Conservation (phyloP, 2,797 vertebrate species). For the Myotis findleyi region DNA sequence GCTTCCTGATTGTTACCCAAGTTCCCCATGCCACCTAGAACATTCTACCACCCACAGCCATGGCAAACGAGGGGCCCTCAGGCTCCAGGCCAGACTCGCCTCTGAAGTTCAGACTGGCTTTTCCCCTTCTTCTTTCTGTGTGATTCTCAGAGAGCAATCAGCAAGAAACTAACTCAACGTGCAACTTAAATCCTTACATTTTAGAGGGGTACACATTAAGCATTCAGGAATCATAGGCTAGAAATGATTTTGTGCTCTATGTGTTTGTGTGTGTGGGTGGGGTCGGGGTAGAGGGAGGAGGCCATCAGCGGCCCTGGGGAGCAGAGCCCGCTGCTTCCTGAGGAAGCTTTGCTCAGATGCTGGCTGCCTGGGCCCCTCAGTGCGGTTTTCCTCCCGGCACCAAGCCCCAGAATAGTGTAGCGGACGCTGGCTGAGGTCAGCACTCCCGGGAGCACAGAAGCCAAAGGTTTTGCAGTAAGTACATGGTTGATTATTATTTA, state of each 20-base stretch:
- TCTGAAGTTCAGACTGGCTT: not conserved
- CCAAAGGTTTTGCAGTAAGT: slow-evolving; percentile 84
- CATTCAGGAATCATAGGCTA: slow-evolving; percentile 69
- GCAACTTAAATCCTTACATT: slow-evolving; percentile 43
- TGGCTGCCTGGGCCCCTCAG: slow-evolving; percentile 76
- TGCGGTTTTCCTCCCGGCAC: slow-evolving; percentile 89
- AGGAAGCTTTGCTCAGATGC: slow-evolving; percentile 87
- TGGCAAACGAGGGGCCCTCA: not conserved
- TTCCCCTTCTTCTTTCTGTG: not conserved
- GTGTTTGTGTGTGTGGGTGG: slow-evolving; percentile 70
- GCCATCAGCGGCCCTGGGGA: slow-evolving; percentile 74
- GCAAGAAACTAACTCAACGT: not conserved
- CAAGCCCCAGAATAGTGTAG: slow-evolving; percentile 82
- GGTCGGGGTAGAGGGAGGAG: slow-evolving; percentile 17
- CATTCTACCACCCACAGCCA: not conserved
- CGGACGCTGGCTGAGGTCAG: slow-evolving; percentile 83
- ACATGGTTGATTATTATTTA: slow-evolving; percentile 62
- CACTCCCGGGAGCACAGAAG: slow-evolving; percentile 74
- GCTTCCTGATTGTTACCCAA: not conserved
- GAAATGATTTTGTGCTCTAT: slow-evolving; percentile 78
- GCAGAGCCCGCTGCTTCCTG: slow-evolving; percentile 87
- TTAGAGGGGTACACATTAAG: slow-evolving; percentile 57
- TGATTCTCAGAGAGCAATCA: not conserved
- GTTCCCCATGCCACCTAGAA: not conserved
- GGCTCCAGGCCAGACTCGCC: not conserved